These are phyloP conservation scores for Syrmaticus mikado DNA, from an alignment of 2,113 vertebrate species.

Conservation along the genomic window DNA sequence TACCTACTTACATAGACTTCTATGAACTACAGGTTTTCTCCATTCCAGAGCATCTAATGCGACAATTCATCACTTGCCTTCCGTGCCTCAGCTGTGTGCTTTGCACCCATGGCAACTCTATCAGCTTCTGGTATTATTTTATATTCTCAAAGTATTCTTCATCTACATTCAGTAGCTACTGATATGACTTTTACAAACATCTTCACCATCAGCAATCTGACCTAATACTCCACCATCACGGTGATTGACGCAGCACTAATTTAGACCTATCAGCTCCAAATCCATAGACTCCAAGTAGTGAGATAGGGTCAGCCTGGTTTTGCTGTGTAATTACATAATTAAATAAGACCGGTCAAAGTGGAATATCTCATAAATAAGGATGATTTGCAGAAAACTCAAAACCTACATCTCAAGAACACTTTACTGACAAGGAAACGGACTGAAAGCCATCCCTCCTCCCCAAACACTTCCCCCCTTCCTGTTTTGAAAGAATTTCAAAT, in stretches of 20 bases:
- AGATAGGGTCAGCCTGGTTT: neutral
- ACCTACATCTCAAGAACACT: neutral
- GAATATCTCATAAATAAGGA: neutral
- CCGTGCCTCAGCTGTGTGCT: neutral
- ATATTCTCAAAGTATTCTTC: neutral
- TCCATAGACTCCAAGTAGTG: neutral
- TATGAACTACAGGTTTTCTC: neutral
- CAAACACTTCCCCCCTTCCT: neutral
- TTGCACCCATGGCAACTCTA: neutral
- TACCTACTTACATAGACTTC: neutral
- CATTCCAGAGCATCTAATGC: neutral
- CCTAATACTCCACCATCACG: neutral
- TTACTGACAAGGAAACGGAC: neutral
- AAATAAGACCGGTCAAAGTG: neutral
- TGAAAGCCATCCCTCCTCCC: fast-evolving
- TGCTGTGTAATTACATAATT: neutral
- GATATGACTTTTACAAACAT: neutral
- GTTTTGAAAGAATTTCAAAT: neutral
- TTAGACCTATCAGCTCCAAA: neutral
- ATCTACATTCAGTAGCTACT: neutral
- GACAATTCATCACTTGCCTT: neutral
- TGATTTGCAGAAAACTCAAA: neutral
- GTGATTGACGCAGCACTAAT: neutral
- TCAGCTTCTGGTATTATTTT: neutral
- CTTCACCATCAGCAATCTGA: neutral